Conservation (phyloP, 2,797 vertebrate genomes). For the Buphagus erythrorhynchus region DNA sequence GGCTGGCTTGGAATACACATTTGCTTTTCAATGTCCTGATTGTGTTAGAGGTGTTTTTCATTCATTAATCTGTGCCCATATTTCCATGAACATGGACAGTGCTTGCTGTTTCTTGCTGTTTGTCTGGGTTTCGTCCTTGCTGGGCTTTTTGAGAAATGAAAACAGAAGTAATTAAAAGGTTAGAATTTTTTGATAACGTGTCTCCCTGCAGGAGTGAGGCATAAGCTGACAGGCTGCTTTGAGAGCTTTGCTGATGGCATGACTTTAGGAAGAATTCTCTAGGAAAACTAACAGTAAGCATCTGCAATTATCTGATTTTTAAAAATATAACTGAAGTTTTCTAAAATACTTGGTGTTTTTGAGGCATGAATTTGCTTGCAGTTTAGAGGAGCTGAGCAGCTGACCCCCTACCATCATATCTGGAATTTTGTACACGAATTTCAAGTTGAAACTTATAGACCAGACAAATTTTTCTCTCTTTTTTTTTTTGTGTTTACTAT, state of each 20-base stretch:
- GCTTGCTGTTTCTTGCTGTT: not conserved
- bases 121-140: not conserved
- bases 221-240: not conserved
- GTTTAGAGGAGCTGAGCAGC: not conserved
- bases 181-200: not conserved
- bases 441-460: not conserved
- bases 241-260: not conserved
- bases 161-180: conserved; percentile 27
- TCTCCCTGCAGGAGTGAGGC: not conserved
- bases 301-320: not conserved
- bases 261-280: not conserved
- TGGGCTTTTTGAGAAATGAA: not conserved
- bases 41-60: not conserved
- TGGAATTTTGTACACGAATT: not conserved
- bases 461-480: not conserved
- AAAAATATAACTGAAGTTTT: not conserved
- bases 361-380: not conserved
- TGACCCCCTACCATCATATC: not conserved
- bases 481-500: not conserved
- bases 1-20: not conserved
- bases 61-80: not conserved
- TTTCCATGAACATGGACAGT: not conserved
- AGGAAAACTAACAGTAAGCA: not conserved
- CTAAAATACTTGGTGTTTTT: not conserved
- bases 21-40: not conserved